Percentiles rank a stretch among this genome's conserved stretches.
Evolutionary conservation across 1,140 invertebrate species (phyloP).

Genomic region (Drosophila busckii): DNA sequence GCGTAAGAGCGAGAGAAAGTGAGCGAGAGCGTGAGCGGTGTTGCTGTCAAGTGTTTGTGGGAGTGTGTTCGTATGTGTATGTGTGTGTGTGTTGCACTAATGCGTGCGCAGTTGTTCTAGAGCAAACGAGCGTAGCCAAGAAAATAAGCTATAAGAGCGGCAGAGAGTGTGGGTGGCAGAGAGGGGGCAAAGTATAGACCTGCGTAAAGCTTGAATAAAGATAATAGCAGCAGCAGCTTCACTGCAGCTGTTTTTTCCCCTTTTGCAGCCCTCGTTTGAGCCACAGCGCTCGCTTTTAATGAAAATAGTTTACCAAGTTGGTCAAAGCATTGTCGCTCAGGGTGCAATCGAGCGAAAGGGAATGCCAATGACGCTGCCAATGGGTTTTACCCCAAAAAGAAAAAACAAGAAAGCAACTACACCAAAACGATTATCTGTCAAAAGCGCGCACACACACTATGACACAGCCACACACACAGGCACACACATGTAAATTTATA

Average conservation of each 20-base stretch:
- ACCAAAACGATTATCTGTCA: no score
- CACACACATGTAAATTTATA: neutral
- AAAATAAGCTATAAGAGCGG: neutral
- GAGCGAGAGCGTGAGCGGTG: neutral
- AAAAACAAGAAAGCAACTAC: no score
- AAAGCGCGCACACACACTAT: no score
- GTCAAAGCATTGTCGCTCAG: no score
- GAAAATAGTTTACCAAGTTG: neutral
- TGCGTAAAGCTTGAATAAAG: constrained; percentile 13
- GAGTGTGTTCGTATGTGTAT: neutral
- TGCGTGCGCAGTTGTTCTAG: constrained; percentile 30
- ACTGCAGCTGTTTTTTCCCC: constrained; percentile 34
- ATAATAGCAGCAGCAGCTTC: constrained; percentile 1
- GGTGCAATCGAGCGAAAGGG: neutral
- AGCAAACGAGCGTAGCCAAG: neutral
- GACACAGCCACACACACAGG: no score
- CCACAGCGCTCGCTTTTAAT: neutral
- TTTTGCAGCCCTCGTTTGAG: neutral
- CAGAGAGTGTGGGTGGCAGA: neutral
- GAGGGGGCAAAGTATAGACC: constrained; percentile 2
- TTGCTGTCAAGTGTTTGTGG: neutral
- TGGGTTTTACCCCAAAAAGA: no score
- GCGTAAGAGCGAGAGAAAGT: neutral
- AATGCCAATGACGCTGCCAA: no score
- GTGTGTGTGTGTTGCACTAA: constrained; percentile 3